Evolutionary conservation across 2,113 vertebrate genomes (phyloP).

Genomic region (Xenopus laevis): DNA sequence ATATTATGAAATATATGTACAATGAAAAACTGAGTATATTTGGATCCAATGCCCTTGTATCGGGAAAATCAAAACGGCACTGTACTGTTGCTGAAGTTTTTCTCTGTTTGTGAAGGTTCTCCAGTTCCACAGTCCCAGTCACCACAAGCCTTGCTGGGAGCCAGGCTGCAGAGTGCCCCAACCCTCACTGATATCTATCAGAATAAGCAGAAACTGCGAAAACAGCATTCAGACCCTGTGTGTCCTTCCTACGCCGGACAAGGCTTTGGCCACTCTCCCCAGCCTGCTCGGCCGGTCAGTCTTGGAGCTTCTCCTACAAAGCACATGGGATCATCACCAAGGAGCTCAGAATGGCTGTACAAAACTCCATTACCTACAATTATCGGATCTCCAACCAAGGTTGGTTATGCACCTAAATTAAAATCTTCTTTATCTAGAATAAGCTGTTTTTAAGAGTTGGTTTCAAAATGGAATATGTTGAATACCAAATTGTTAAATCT

Average conservation of each 20-base stretch:
- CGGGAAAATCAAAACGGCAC: no score
- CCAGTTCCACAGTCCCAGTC: conserved; percentile 69
- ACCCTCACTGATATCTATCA: conserved; percentile 90
- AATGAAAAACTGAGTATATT: no score
- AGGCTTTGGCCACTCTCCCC: conserved; percentile 77
- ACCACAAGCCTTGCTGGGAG: conserved; percentile 81
- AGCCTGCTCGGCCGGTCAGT: conserved; percentile 79
- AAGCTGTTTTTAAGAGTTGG: no score
- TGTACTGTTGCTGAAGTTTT: no score
- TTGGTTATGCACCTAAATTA: conserved; percentile 52
- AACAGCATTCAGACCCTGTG: conserved; percentile 90
- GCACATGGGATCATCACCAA: conserved; percentile 83
- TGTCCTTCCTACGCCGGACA: conserved; percentile 74
- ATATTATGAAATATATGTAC: no score
- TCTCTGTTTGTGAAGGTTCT: conserved; percentile 64
- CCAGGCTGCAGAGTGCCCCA: conserved; percentile 82
- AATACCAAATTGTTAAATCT: no score
- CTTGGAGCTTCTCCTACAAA: conserved; percentile 92
- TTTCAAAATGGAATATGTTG: no score
- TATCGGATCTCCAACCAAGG: conserved; percentile 96
- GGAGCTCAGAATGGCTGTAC: conserved; percentile 92
- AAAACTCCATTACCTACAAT: conserved; percentile 92
- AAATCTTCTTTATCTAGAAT: no score
- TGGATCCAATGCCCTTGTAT: no score
- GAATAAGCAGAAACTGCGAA: conserved; percentile 92